These are phyloP conservation scores for Pipistrellus nathusii DNA, from an alignment of 2,797 vertebrate species.

Conservation along the genomic window DNA sequence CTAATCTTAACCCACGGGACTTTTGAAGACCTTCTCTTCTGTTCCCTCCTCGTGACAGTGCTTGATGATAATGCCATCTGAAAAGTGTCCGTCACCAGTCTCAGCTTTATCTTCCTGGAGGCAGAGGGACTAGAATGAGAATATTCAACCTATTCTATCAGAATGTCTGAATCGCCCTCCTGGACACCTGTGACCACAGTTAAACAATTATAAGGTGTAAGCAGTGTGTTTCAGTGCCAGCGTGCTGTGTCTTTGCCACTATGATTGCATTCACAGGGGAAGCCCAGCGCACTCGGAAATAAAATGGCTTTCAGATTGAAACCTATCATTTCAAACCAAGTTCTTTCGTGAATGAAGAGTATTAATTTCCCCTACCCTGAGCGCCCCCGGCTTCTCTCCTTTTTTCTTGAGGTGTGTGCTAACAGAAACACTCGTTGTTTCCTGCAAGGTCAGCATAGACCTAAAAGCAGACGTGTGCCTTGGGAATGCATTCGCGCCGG, in stretches of 20 bases:
- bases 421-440: conserved; percentile 12
- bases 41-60: neutral
- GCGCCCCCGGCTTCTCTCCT: too few species aligned
- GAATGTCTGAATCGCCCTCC: neutral
- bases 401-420: neutral
- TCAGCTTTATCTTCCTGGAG: neutral
- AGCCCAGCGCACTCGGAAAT: neutral
- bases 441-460: conserved; percentile 42
- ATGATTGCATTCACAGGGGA: conserved; percentile 12
- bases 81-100: neutral
- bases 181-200: neutral
- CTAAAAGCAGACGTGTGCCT: conserved; percentile 40
- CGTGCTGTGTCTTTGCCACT: neutral
- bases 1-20: neutral
- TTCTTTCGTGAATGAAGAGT: conserved; percentile 33
- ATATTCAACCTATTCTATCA: neutral
- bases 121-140: neutral
- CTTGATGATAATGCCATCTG: neutral
- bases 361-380: conserved; percentile 28
- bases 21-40: neutral
- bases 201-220: neutral
- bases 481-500: conserved; percentile 11
- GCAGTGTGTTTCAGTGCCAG: rapidly evolving
- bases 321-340: conserved; percentile 51
- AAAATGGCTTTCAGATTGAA: conserved; percentile 52